Evolutionary conservation across 2,888 invertebrate species (phyloP), one percentile per base, ranked within the genome.

Genomic region (Calliopum simillimum): DNA sequence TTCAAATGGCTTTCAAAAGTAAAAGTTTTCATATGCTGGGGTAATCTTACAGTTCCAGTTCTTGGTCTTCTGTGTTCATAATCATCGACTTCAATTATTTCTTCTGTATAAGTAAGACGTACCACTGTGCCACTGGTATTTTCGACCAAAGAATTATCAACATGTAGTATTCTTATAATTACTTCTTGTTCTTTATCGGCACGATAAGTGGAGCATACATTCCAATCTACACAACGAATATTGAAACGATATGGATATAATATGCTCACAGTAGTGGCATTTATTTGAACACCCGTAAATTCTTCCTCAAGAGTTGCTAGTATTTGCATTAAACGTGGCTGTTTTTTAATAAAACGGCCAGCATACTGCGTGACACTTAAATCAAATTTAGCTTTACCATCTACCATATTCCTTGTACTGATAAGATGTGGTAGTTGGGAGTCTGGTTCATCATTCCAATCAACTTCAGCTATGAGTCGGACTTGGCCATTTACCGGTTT

Each of bases 241-340:
- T 91, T 90, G 78, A 94, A 93, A 75, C 91, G 91, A 80, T 93
- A 90, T 68, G 91, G 91, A 85, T 94, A 96, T 8, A 98, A 86
- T 68, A 91, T 89, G 47, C 96, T 88, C 72, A 92, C 89, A 2
- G 91, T 88, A 0, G 94, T 90, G 44, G 92, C 91, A 82, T 95
- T 96, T 80, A 97, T 94, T 77, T 93, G 90, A 64, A 96, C 90
- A 3, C 84, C 86, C 4, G 98, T 98, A 76, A 96, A 88, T 68
- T 91, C 91, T 87, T 99, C 98, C 84, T 97, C 96, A 3, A 98
- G 92, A 6, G 94, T 92, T 1, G 96, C 97, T 81, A 96, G 93
- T 59, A 98, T 90, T 14, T 75, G 73, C 5, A 79, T 69, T 25
- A 73, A 80, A 0, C 75, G 74, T 4, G 79, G 74, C 59, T 72